Base-by-base conservation (phyloP, 2,113 vertebrate genomes). In the Manacus vitellinus region DNA sequence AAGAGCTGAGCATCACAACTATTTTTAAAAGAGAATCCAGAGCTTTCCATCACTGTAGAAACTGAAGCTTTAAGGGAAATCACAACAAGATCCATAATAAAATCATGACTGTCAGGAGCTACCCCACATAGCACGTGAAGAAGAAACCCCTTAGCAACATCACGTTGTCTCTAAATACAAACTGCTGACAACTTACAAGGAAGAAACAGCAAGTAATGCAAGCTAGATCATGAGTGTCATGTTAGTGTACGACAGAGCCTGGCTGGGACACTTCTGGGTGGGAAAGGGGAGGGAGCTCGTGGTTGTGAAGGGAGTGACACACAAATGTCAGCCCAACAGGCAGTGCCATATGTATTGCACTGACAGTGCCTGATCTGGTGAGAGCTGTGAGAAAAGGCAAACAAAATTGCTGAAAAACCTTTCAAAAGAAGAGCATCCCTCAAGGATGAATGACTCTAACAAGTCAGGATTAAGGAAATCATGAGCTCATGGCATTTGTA, bases 51-150 rank as follows among this genome's bases (percentile, higher is more conserved):
- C 59, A 30, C 43, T 86, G 67, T 85, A 65, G 85, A 77, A 92
- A 88, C 63, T 41, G 43, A 83, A 95, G 46, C 85, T 95, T 85
- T 80, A 83, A 88, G 51, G 46, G 75, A 82, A 90, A 92, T 85
- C 67, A 77, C 1, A 0, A 94, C 39, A 47, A 70, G 62, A 85
- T 70, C 46, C 46, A 11, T 33, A 80, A 88, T 43, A 86, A 88
- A 88, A 90, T 41, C 44, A 43, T 3, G 56, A 81, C 78, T 95
- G 63, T 20, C 85, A 93, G 54, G n/a, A 92, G 58, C 58, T n/a
- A 59, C 5, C 15, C 46, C 55, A 43, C 39, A 25, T 2, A 62
- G 35, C 33, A 55, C 4, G 14, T 27, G 62, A 92, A 85, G 62
- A 66, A 92, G 44, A 82, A 96, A 74, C 4, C 25, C 58, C 39